phyloP scores from a whole-genome alignment of 2,113 vertebrate species.

The Limanda limanda region DNA sequence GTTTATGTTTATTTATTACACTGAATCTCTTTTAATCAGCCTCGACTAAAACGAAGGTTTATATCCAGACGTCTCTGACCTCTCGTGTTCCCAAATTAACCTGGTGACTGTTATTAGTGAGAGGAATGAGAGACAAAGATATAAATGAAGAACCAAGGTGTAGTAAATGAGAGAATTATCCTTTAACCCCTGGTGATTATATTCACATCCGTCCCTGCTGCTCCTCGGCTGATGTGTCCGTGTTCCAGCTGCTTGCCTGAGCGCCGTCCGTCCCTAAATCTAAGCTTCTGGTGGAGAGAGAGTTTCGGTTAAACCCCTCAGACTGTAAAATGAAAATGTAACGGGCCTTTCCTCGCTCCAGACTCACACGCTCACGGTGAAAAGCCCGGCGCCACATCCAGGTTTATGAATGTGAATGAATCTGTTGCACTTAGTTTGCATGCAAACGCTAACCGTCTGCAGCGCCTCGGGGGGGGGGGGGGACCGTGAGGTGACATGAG shows the following conservation, averaged over 20 bases:
- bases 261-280: not conserved
- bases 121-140: not conserved
- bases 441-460: not conserved
- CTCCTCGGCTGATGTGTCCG: not conserved
- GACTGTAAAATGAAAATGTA: constrained; percentile 57
- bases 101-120: not conserved
- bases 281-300: constrained; percentile 22
- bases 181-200: not conserved
- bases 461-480: not conserved
- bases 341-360: not conserved
- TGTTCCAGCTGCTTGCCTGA: constrained; percentile 18
- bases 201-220: not conserved
- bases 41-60: no score
- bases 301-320: constrained; percentile 36
- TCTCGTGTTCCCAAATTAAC: no score
- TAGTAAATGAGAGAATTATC: not conserved
- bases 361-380: not conserved
- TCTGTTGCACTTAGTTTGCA: not conserved
- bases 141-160: no score
- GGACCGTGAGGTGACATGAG: not conserved
- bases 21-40: no score
- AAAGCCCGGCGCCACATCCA: not conserved
- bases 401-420: not conserved
- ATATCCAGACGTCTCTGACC: no score
- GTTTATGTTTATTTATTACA: no score